These are phyloP conservation scores for Ptychodera flava DNA, from an alignment of 35 echinoderm and acorn worm species.

Conservation along the genomic window DNA sequence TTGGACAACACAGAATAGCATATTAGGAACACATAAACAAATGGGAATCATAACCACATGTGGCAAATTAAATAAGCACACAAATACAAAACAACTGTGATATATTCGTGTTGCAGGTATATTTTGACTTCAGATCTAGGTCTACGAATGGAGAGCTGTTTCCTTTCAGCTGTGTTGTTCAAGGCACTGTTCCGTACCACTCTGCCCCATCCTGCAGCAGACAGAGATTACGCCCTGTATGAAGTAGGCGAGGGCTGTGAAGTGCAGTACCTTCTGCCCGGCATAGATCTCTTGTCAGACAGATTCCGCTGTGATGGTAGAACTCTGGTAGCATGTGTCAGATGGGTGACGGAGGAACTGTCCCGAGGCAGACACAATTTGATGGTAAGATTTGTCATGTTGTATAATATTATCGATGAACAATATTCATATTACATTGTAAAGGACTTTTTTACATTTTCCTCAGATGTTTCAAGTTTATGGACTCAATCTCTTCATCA, in stretches of 20 bases:
- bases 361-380: conserved; percentile 84
- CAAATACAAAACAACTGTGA: no score
- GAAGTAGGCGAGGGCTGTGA: conserved; percentile 95
- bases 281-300: conserved; percentile 83
- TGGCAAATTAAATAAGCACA: no score
- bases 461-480: no score
- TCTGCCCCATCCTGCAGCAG: conserved; percentile 81
- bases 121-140: conserved; percentile 90
- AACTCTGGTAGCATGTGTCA: conserved; percentile 71
- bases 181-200: conserved; percentile 87
- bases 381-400: conserved; percentile 37
- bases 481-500: conserved; percentile 11
- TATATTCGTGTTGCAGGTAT: no score
- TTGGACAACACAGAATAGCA: no score
- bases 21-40: no score
- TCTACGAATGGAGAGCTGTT: conserved; percentile 85
- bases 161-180: conserved; percentile 89
- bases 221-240: conserved; percentile 96
- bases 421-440: no score
- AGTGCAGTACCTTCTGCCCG: conserved; percentile 93
- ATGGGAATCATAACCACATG: no score
- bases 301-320: conserved; percentile 89
- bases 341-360: conserved; percentile 95
- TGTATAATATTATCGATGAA: background rate
- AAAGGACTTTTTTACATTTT: no score